Percentiles rank a stretch among this genome's conserved stretches.
Evolutionary conservation across 1,140 invertebrate genomes (phyloP).

Genomic region (Fopius arisanus): DNA sequence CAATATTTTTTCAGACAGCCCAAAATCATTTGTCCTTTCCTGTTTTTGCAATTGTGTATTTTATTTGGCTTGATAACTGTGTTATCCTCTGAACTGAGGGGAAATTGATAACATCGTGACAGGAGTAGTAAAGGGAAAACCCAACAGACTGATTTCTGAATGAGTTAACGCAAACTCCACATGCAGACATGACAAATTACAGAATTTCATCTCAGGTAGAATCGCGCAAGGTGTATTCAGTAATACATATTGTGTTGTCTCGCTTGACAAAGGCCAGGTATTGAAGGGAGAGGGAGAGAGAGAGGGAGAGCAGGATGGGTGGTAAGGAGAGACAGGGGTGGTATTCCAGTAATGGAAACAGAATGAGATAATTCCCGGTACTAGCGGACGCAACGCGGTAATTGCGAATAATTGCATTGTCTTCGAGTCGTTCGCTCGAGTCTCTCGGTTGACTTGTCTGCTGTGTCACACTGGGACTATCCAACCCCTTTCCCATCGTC

Average conservation of each 20-base stretch:
- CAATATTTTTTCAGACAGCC: no score
- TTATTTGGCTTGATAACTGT: background rate
- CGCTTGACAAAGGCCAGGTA: background rate
- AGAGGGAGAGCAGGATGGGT: constrained; percentile 21
- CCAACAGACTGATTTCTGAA: background rate
- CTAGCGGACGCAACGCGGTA: constrained; percentile 58
- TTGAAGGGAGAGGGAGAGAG: constrained; percentile 5
- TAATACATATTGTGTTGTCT: background rate
- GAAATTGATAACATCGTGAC: background rate
- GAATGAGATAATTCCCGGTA: constrained; percentile 60
- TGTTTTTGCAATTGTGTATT: background rate
- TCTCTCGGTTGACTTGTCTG: constrained; percentile 35
- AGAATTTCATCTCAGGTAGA: background rate
- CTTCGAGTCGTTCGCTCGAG: constrained; percentile 60
- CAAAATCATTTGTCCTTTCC: no score
- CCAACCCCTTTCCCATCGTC: background rate
- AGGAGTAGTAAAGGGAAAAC: background rate
- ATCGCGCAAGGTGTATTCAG: background rate
- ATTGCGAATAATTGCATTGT: constrained; percentile 67
- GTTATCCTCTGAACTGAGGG: background rate
- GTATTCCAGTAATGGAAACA: constrained; percentile 56
- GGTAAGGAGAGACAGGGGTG: constrained; percentile 30
- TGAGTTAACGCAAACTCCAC: background rate
- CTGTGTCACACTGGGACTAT: constrained; percentile 8
- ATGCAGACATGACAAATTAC: background rate